Conservation (phyloP, 2,113 vertebrate genomes). For the Prinia subflava region DNA sequence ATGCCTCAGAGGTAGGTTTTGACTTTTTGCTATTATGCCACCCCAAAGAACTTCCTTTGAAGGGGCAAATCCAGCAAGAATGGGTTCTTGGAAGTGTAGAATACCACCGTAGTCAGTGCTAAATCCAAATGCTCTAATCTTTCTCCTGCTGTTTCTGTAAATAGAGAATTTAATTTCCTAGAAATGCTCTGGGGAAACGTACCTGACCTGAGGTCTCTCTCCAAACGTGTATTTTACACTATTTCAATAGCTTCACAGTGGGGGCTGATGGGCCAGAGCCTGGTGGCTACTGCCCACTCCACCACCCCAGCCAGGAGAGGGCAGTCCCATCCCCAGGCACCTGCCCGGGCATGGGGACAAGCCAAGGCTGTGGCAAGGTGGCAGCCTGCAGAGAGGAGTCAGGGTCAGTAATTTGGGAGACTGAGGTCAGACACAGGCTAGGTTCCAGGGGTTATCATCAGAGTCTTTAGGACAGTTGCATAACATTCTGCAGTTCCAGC, state of each 20-base stretch:
- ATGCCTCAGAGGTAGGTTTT: not conserved
- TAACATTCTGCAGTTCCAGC: not conserved
- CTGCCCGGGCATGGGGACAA: fast-evolving
- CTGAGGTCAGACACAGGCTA: fast-evolving
- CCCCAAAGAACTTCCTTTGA: not conserved
- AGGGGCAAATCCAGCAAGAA: not conserved
- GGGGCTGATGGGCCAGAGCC: not conserved
- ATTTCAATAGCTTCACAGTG: fast-evolving
- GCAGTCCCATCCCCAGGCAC: not conserved
- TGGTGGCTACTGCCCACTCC: fast-evolving
- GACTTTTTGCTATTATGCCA: not conserved
- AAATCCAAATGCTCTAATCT: not conserved
- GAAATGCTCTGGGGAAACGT: not conserved
- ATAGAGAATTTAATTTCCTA: not conserved
- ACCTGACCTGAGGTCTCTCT: not conserved
- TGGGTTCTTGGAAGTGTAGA: not conserved
- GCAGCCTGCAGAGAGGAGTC: not conserved
- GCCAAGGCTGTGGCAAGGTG: fast-evolving
- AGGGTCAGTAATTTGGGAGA: not conserved
- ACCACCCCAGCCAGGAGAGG: not conserved
- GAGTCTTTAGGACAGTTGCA: no score
- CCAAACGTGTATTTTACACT: fast-evolving
- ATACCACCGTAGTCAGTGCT: fast-evolving
- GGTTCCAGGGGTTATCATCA: fast-evolving
- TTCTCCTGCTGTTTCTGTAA: not conserved